Evolutionary conservation across 2,797 vertebrate species (phyloP), one percentile per base, ranked within the genome.

Genomic region (Semotilus atromaculatus): DNA sequence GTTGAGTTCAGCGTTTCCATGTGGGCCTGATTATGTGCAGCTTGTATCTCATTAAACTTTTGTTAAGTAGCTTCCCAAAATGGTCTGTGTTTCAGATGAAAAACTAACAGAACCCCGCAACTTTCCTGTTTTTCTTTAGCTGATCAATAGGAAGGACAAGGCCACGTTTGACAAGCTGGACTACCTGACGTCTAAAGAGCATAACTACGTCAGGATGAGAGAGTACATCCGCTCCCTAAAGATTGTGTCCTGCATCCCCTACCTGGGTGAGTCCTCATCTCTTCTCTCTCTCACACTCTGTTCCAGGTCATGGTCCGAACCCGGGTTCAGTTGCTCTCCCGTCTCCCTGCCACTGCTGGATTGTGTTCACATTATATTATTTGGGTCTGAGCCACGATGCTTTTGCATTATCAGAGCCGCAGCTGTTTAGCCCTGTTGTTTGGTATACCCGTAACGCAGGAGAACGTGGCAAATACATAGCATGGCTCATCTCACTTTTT

Each of bases 91-190:
- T 36, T 36, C 66, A 72, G 40, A 71, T 18, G 5, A 45, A 26
- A 45, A 7, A 18, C 43, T 72, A n/a, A 45, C 14, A 64, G 14
- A 31, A 16, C 7, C 2, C 7, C 2, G 0, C 36, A 60, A 7
- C 34, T 48, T 79, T 80, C 3, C 86, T 10, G 82, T 62, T 29
- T 67, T 45, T 16, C 48, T 43, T 85, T 82, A 98, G 97, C 92
- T 98, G 90, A 95, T 98, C 91, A 98, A 96, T 91, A 94, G 97
- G 67, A 98, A 98, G 91, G 97, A 98, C 91, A 98, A 97, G 91
- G 93, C 97, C 76, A 96, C 96, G 0, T 97, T 97, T 92, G 97
- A 98, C 90, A 98, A 98, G 90, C 88, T 98, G 43, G 96, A 98
- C 92, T 97, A 96, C 87, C 92, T 98, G 89, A 95, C 97, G 29